These are phyloP conservation scores for Creontiades dilutus DNA, from an alignment of 2,888 invertebrate species.

Conservation along the genomic window DNA sequence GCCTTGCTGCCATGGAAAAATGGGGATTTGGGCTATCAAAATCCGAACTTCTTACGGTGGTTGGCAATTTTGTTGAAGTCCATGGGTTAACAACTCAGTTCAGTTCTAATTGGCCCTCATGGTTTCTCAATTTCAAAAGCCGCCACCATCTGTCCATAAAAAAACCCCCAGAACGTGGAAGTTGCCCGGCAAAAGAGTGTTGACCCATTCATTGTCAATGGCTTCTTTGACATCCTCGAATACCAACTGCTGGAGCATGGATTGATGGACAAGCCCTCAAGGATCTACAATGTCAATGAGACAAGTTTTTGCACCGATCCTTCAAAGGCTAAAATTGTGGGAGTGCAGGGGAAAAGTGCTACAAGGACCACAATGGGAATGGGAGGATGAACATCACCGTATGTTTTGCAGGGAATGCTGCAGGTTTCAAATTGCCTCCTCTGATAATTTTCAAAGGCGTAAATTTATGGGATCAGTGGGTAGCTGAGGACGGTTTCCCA, in stretches of 20 bases:
- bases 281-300: constrained; percentile 34
- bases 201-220: constrained; percentile 76
- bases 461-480: constrained; percentile 78
- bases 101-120: constrained; percentile 76
- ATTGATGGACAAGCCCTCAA: background rate
- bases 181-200: constrained; percentile 76
- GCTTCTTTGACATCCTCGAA: constrained; percentile 73
- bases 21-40: constrained; percentile 77
- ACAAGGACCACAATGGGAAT: background rate
- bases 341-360: background rate
- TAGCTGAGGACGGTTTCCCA: constrained; percentile 76
- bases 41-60: constrained; percentile 77
- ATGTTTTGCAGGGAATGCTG: background rate
- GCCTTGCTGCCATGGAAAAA: constrained; percentile 77
- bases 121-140: constrained; percentile 77
- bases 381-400: constrained; percentile 28
- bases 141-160: constrained; percentile 77
- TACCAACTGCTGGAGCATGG: background rate
- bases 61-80: constrained; percentile 74
- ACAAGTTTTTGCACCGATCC: constrained; percentile 48
- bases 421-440: constrained; percentile 75
- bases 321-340: constrained; percentile 1
- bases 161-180: constrained; percentile 76
- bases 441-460: constrained; percentile 77
- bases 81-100: constrained; percentile 77